These are phyloP conservation scores for Ellobius talpinus DNA, from an alignment of 2,113 vertebrate genomes.

Conservation along the genomic window DNA sequence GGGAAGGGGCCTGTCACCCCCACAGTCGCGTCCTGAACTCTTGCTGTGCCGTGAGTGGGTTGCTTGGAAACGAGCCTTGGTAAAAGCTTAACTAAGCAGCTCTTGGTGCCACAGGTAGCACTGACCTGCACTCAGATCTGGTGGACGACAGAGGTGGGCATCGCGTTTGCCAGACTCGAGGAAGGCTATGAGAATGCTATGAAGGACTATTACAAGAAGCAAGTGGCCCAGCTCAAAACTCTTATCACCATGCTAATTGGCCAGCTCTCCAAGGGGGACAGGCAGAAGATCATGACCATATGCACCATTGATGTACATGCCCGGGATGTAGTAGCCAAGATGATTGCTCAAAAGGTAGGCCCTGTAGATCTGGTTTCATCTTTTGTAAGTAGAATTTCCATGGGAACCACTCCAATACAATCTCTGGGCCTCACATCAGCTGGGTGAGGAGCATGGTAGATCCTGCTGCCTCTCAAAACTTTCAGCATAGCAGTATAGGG, in stretches of 20 bases:
- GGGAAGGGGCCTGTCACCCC: too few species aligned
- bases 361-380: accelerated
- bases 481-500: background rate
- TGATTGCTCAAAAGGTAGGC: slow-evolving; percentile 95
- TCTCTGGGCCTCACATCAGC: background rate
- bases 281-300: slow-evolving; percentile 98
- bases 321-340: slow-evolving; percentile 96
- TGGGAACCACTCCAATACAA: background rate
- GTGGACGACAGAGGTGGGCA: slow-evolving; percentile 96
- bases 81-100: background rate
- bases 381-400: background rate
- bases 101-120: slow-evolving; percentile 88
- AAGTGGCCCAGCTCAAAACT: slow-evolving; percentile 95
- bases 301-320: slow-evolving; percentile 98
- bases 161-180: slow-evolving; percentile 94
- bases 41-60: background rate
- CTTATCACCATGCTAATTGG: slow-evolving; percentile 96
- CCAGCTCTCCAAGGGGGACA: slow-evolving; percentile 92
- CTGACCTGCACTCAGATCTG: slow-evolving; percentile 97
- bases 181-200: slow-evolving; percentile 95
- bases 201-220: slow-evolving; percentile 96
- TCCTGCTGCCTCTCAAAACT: background rate
- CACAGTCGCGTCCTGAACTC: background rate
- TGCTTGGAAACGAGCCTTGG: background rate
- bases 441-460: background rate